phyloP scores from a whole-genome alignment of 35 echinoderm and acorn worm genomes.

The Amphiura filiformis region DNA sequence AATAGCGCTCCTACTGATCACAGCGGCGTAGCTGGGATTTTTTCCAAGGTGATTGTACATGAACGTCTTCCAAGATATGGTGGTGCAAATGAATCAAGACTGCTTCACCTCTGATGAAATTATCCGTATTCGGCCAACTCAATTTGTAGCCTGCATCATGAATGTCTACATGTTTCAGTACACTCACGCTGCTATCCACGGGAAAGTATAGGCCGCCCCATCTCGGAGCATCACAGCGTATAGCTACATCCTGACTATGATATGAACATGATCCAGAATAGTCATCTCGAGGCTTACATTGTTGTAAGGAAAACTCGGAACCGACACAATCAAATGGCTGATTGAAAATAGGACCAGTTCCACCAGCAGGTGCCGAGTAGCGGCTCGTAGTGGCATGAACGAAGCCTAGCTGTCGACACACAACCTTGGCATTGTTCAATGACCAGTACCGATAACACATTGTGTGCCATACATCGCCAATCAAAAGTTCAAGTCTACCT shows the following conservation, averaged over 20 bases:
- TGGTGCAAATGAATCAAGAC: background rate
- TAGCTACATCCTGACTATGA: background rate
- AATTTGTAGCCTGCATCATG: background rate
- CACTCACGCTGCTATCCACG: background rate
- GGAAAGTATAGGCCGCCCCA: background rate
- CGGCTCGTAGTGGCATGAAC: background rate
- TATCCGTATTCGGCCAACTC: background rate
- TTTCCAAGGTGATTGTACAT: background rate
- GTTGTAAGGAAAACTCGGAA: background rate
- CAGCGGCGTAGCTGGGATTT: too few relatives aligned
- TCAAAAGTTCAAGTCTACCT: background rate
- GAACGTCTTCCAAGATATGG: background rate
- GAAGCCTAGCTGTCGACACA: background rate
- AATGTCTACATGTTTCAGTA: background rate
- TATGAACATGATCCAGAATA: background rate
- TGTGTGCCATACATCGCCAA: background rate
- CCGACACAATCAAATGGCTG: slow-evolving; percentile 42
- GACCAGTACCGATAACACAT: background rate
- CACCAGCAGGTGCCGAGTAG: background rate
- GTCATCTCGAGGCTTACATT: background rate
- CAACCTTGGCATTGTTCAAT: background rate
- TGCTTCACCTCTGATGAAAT: background rate
- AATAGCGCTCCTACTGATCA: too few relatives aligned
- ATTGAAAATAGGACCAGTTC: background rate
- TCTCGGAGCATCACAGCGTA: background rate